phyloP scores from a whole-genome alignment of 2,113 vertebrate genomes.

The Gallinago jamesoni region DNA sequence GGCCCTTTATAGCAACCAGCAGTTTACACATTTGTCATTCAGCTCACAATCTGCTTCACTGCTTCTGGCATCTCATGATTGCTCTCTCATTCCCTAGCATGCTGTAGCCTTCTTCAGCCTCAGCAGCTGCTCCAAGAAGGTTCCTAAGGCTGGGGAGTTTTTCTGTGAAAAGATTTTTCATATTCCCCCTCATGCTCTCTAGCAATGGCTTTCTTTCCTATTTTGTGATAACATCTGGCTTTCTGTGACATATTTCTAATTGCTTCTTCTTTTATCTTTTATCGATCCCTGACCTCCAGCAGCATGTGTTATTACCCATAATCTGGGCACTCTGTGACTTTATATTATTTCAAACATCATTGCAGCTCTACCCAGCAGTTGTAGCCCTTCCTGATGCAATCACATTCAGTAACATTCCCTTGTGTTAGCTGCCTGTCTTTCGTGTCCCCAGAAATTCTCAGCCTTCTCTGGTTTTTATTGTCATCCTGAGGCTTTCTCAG shows the following conservation, averaged over 20 bases:
- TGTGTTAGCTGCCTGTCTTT: background rate
- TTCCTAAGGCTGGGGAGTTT: background rate
- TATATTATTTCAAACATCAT: background rate
- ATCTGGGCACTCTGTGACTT: background rate
- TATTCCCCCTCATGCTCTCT: conserved; percentile 2
- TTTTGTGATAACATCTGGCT: background rate
- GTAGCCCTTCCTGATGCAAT: background rate
- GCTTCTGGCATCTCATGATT: conserved; percentile 17
- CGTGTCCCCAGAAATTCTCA: background rate
- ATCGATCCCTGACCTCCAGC: background rate
- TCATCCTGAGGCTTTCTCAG: background rate
- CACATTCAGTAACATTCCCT: background rate
- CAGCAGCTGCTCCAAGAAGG: conserved; percentile 36
- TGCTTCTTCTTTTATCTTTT: background rate
- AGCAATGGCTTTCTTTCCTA: background rate
- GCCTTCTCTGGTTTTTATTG: background rate
- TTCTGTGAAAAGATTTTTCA: conserved; percentile 5
- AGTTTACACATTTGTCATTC: conserved; percentile 54
- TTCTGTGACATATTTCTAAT: background rate
- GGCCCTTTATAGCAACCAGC: conserved; percentile 41
- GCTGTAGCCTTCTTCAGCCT: conserved; percentile 35
- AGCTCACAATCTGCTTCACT: conserved; percentile 42
- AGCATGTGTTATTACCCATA: background rate
- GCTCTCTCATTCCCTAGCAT: conserved; percentile 27
- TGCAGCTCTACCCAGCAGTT: background rate